Evolutionary conservation across 2,113 vertebrate species (phyloP), one percentile per base, ranked within the genome.

Genomic region (Ictidomys tridecemlineatus): DNA sequence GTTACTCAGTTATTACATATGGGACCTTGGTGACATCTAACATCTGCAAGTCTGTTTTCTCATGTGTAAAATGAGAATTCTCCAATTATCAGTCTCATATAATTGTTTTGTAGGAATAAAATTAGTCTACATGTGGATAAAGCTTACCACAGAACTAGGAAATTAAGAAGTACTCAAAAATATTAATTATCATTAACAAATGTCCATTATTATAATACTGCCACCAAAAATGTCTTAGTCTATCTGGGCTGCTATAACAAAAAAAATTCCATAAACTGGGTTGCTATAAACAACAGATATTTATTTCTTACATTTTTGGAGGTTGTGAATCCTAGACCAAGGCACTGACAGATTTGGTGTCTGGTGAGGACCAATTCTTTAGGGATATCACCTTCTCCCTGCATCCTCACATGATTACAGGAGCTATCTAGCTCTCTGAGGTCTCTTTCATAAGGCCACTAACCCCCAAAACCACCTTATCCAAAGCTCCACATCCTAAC

Each of bases 21-120:
- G 8, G 8, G 37, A 76, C 4, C 2, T 82, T 73, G 73, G 26
- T 34, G 63, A 61, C 32, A 5, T 90, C 84, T 53, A 93, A 97
- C 12, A 42, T 76, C 83, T 78, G 5, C 18, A 63, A 91, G n/a
- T 87, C 95, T 61, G n/a, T 73, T 96, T 94, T 89, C 63, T 94
- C n/a, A 9, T 65, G 28, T 39, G 11, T 77, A 79, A 96, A 97
- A 90, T 94, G 42, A 84, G 8, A 89, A 63, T 88, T 85, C 42
- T 37, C 56, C 18, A 87, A 76, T 45, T 86, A 53, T 39, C 16
- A 69, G 37, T 30, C 5, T 28, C 63, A 53, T 58, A 48, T 14
- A 17, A 18, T 76, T 70, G 30, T 56, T 93, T 18, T 70, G 8
- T 74, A 91, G 28, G 51, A 89, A 91, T 87, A 77, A 53, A 88